Conservation (phyloP, 2,797 vertebrate species). For the Macrochelys suwanniensis region DNA sequence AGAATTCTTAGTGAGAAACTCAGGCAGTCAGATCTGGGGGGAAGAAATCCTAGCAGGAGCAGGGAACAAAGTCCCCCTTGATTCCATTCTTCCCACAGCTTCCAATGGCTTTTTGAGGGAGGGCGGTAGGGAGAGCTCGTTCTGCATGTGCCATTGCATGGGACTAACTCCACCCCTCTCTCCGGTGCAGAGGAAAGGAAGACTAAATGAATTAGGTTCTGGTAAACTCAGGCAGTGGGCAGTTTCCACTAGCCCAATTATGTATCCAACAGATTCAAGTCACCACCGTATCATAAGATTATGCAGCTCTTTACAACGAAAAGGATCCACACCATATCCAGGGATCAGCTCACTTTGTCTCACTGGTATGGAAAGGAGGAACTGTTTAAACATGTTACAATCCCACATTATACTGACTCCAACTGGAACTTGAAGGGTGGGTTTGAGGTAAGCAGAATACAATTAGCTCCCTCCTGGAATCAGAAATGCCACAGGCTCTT, state of each 20-base stretch:
- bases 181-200: background rate
- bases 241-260: background rate
- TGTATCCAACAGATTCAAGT: background rate
- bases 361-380: background rate
- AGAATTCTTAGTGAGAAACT: background rate
- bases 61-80: background rate
- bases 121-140: background rate
- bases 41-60: background rate
- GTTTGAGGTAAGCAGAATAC: background rate
- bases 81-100: background rate
- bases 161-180: background rate
- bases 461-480: background rate
- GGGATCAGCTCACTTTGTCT: background rate
- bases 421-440: background rate
- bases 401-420: background rate
- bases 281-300: background rate
- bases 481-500: background rate
- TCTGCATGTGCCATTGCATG: fast-evolving
- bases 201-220: background rate
- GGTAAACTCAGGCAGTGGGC: background rate
- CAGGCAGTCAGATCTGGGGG: fast-evolving
- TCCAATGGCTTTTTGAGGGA: background rate
- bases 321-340: background rate
- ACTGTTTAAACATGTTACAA: background rate
- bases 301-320: background rate